Base-by-base conservation (phyloP, 2,797 vertebrate genomes). In the Linurgus olivaceus region DNA sequence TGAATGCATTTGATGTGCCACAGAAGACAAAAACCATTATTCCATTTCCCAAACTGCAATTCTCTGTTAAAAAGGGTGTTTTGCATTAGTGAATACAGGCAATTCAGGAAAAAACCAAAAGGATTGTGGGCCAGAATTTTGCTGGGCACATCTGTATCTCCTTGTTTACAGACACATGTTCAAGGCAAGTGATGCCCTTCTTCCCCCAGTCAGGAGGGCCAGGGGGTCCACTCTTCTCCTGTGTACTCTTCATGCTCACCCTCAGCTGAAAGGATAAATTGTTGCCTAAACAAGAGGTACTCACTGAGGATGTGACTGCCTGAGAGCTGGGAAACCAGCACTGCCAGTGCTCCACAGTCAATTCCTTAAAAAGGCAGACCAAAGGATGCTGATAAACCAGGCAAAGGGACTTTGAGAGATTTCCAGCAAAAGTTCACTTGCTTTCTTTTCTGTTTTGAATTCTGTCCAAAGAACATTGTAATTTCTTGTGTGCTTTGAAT, bases 401-500 rank as follows among this genome's bases (percentile, higher is more conserved):
- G 9, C 66, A 89, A 86, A 84, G 16, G 35, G 63, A 92, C 73
- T 6, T 25, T 38, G 81, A 76, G 31, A 67, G 18, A 94, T n/a
- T 83, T 76, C 54, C 48, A 85, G 51, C 38, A 89, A 45, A 81
- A 73, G 24, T 66, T 76, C 4, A 3, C 51, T 76, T 72, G 54
- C 40, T 81, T 88, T 83, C 35, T 90, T 71, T 20, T 58, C 66
- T 45, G 26, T 55, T 85, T 72, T 93, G 59, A 91, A 87, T 61
- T 68, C 48, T 37, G 5, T 78, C 85, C 90, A 75, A 86, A 61
- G 35, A 77, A 35, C n/a, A n/a, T 10, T 45, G 48, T 80, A 62
- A 86, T 82, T 91, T 88, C 71, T 86, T 57, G 61, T 59, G 42
- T 33, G 45, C 52, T 74, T 72, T 78, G 66, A 90, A 81, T 72